Evolutionary conservation across 2,888 invertebrate species (phyloP).

Genomic region (Plebejus anna): DNA sequence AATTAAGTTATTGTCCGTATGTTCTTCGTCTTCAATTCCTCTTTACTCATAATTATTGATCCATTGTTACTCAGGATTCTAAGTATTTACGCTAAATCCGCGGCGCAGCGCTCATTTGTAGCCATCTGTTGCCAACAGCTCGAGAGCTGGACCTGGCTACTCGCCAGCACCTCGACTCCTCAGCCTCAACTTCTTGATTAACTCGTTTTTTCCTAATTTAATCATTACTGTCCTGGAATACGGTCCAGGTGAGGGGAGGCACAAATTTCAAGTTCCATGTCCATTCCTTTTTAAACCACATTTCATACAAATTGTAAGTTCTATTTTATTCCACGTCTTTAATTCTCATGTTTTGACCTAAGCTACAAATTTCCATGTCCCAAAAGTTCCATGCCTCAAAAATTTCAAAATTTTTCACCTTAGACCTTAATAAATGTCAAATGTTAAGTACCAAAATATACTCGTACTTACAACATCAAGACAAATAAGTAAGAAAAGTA

Average conservation of each 20-base stretch:
- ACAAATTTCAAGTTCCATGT: neutral
- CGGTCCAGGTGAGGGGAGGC: neutral
- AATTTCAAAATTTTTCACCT: too few relatives aligned
- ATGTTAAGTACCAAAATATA: too few relatives aligned
- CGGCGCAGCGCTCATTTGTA: neutral
- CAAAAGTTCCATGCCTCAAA: too few relatives aligned
- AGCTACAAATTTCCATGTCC: too few relatives aligned
- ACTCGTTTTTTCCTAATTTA: conserved; percentile 19
- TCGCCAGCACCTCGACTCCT: neutral
- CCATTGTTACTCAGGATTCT: neutral
- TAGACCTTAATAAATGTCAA: too few relatives aligned
- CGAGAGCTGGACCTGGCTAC: neutral
- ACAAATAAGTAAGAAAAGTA: too few relatives aligned
- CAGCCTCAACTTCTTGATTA: conserved; percentile 3
- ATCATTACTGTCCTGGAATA: neutral
- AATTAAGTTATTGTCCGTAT: too few relatives aligned
- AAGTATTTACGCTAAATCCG: conserved; percentile 4
- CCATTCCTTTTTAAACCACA: neutral
- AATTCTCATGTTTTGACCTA: too few relatives aligned
- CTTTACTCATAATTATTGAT: neutral
- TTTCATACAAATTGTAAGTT: too few relatives aligned
- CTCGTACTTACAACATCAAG: too few relatives aligned
- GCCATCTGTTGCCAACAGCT: conserved; percentile 14
- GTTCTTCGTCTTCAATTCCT: too few relatives aligned
- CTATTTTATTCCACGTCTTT: too few relatives aligned